Evolutionary conservation across 2,888 invertebrate species (phyloP).

Genomic region (Suillia variegata): DNA sequence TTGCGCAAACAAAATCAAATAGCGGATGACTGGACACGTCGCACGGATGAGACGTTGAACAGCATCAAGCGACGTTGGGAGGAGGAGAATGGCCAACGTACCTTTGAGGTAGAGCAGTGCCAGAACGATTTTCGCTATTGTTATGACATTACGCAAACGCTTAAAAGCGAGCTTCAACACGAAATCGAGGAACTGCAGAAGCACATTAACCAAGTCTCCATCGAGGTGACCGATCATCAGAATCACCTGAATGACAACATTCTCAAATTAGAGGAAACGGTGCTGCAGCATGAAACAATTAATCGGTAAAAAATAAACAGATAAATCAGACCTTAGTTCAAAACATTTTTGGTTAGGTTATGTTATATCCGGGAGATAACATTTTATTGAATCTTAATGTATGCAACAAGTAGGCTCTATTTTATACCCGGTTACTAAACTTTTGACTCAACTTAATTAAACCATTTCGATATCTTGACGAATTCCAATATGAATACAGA

Average conservation of each 20-base stretch:
- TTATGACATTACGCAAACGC: slow-evolving; percentile 62
- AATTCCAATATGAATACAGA: no score
- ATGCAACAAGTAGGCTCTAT: no score
- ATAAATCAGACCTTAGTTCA: background rate
- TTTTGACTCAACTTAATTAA: no score
- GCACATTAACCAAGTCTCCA: slow-evolving; percentile 47
- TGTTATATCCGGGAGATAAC: background rate
- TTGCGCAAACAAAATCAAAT: slow-evolving; percentile 60
- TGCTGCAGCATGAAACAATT: slow-evolving; percentile 45
- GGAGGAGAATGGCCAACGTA: slow-evolving; percentile 63
- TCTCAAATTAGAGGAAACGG: slow-evolving; percentile 51
- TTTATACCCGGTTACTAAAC: no score
- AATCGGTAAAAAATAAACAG: slow-evolving; percentile 43
- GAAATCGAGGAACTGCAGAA: slow-evolving; percentile 46
- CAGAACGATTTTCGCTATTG: slow-evolving; percentile 66
- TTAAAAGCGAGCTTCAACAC: slow-evolving; percentile 48
- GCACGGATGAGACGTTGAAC: slow-evolving; percentile 56
- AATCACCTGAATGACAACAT: slow-evolving; percentile 55
- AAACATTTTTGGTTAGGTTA: background rate
- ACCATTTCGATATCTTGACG: no score
- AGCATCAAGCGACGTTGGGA: slow-evolving; percentile 63
- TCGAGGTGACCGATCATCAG: slow-evolving; percentile 49
- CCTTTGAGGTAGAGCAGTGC: slow-evolving; percentile 64
- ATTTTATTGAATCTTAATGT: background rate
- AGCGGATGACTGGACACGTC: slow-evolving; percentile 55